phyloP scores from a whole-genome alignment of 92 coral and sea anemone genomes.

The Heliopora coerulea region DNA sequence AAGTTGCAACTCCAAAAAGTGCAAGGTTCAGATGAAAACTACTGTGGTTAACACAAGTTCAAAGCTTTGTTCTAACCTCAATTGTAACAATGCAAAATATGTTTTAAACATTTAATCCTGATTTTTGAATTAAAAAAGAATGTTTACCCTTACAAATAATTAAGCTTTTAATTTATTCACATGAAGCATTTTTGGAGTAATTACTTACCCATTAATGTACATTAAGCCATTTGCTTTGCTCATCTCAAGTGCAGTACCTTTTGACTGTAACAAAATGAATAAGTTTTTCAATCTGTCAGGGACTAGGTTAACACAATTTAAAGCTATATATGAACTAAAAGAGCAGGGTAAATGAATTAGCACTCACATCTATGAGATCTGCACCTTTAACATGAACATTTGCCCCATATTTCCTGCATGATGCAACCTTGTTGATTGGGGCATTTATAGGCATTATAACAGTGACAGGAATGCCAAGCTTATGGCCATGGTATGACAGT shows the following conservation, averaged over 20 bases:
- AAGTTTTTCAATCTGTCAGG: neutral
- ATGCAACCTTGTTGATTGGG: conserved; percentile 80
- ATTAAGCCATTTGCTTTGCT: conserved; percentile 65
- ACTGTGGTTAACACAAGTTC: too few species aligned
- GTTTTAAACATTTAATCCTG: too few species aligned
- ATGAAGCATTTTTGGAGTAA: too few species aligned
- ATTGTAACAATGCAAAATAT: too few species aligned
- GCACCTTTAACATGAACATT: conserved; percentile 79
- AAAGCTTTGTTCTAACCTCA: too few species aligned
- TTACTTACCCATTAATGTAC: conserved; percentile 74
- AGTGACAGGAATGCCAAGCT: conserved; percentile 80
- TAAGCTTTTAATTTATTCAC: too few species aligned
- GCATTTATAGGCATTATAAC: conserved; percentile 93
- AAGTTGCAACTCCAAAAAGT: too few species aligned
- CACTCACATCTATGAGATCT: conserved; percentile 74
- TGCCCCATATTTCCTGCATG: conserved; percentile 78
- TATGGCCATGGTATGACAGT: conserved; percentile 77
- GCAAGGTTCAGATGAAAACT: too few species aligned
- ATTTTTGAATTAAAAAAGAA: too few species aligned
- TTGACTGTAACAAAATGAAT: conserved; percentile 50
- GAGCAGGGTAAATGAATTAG: neutral
- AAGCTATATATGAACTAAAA: too few species aligned
- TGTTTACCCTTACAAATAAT: too few species aligned
- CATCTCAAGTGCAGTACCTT: conserved; percentile 64
- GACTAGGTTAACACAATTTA: neutral